Conservation (phyloP, 2,888 invertebrate genomes). For the Bedellia somnulentella region DNA sequence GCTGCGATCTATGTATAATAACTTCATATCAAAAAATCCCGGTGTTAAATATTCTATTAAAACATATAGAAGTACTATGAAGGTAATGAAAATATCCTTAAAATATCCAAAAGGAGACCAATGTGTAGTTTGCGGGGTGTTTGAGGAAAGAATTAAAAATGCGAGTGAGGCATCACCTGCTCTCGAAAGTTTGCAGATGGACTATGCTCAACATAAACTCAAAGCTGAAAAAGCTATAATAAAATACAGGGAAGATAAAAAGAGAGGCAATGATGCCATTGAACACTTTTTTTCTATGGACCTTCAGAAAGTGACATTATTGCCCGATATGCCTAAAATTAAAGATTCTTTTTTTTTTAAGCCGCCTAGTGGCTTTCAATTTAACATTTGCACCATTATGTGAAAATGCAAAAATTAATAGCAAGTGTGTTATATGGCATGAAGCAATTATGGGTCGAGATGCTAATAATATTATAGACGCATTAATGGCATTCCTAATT, state of each 20-base stretch:
- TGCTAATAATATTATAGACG: slow-evolving; percentile 10
- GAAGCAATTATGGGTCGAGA: slow-evolving; percentile 9
- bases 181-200: neutral
- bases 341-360: slow-evolving; percentile 10
- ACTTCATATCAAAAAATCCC: slow-evolving; percentile 9
- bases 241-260: slow-evolving; percentile 8
- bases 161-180: neutral
- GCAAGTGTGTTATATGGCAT: slow-evolving; percentile 10
- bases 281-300: slow-evolving; percentile 1
- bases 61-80: slow-evolving; percentile 7
- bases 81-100: slow-evolving; percentile 9
- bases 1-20: slow-evolving; percentile 8
- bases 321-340: slow-evolving; percentile 8
- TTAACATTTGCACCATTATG: slow-evolving; percentile 9
- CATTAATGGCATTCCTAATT: slow-evolving; percentile 8
- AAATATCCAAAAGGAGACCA: slow-evolving; percentile 6
- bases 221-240: slow-evolving; percentile 7
- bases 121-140: slow-evolving; percentile 8
- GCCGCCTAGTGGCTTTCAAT: slow-evolving; percentile 9
- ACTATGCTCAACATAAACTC: slow-evolving; percentile 6
- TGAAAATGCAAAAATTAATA: slow-evolving; percentile 8
- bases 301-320: slow-evolving; percentile 4
- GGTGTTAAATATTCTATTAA: slow-evolving; percentile 4
- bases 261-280: slow-evolving; percentile 5
- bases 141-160: slow-evolving; percentile 7